phyloP scores from a whole-genome alignment of 2,888 invertebrate genomes.

The Tenthredo distinguenda region DNA sequence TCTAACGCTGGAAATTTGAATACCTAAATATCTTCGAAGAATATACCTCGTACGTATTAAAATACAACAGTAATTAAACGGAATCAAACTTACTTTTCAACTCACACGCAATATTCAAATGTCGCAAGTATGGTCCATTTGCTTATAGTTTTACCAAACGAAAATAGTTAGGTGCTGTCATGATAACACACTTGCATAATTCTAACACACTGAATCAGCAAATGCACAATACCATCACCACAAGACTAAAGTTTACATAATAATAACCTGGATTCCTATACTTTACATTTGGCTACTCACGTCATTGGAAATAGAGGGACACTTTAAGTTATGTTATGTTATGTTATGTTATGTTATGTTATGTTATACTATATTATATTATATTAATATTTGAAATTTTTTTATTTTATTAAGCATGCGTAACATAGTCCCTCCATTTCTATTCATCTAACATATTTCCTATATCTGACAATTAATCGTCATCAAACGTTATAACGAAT shows the following conservation, averaged over 20 bases:
- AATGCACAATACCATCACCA: conserved; percentile 78
- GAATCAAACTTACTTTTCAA: conserved; percentile 64
- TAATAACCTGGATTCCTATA: conserved; percentile 55
- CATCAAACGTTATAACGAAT: not conserved
- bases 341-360: conserved; percentile 67
- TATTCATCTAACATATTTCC: conserved; percentile 68
- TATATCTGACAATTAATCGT: not conserved
- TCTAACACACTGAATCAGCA: conserved; percentile 76
- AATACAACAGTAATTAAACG: conserved; percentile 57
- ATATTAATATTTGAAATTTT: conserved; percentile 68
- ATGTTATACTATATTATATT: conserved; percentile 69
- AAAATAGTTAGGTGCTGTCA: conserved; percentile 52
- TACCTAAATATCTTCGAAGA: conserved; percentile 33
- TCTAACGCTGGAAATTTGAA: conserved; percentile 23
- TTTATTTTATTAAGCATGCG: conserved; percentile 71
- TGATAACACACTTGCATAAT: conserved; percentile 56
- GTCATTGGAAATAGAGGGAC: conserved; percentile 77
- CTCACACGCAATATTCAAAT: conserved; percentile 70
- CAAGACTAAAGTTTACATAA: conserved; percentile 73
- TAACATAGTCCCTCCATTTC: conserved; percentile 73
- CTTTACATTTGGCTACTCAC: conserved; percentile 75
- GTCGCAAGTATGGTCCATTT: conserved; percentile 73
- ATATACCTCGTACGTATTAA: conserved; percentile 49
- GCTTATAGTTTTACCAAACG: conserved; percentile 68
- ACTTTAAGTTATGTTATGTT: conserved; percentile 71